Evolutionary conservation across 1,140 invertebrate genomes (phyloP), one percentile per base, ranked within the genome.

Genomic region (Xylocopa sonorina): DNA sequence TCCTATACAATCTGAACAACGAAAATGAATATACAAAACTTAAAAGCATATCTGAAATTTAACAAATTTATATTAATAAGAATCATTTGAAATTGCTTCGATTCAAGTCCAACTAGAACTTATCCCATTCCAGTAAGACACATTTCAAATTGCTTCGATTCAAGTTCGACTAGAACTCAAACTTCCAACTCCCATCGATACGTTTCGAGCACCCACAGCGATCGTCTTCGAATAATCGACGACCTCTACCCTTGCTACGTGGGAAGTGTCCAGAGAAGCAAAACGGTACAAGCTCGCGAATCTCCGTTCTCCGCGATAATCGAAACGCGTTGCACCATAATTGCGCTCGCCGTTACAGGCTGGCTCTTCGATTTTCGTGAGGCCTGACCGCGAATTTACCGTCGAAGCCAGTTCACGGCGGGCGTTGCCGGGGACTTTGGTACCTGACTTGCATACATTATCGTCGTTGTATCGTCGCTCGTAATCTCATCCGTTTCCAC

Each of bases 381-480:
- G 43, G 71, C 32, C 58, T 3, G 51, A 18, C 21, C 24, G 72
- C 38, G 60, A 69, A 63, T 71, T 64, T 46, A 38, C 32, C 64
- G 78, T 72, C 55, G n/a, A 21, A 21, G 48, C 75, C 82, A 82
- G 77, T 80, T 80, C 62, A 83, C 77, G 71, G 46, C 72, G 57
- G 71, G 51, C 76, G 79, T 85, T 76, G 72, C n/a, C 72, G 71
- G 80, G 63, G 83, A 86, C 78, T 81, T 58, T 62, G 68, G 66
- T 85, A 84, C 81, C 76, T 74, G 87, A 84, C 72, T 77, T 58
- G 83, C 82, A 84, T 89, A 87, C 68, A 88, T 87, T 86, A 88
- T 76, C 53, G 57, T 81, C 72, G 48, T 80, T 9, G 34, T 82
- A 83, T 78, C 68, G 43, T 53, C 32, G 60, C 34, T 41, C 46